Evolutionary conservation across 2,888 invertebrate genomes (phyloP).

Genomic region (Erebia ligea): DNA sequence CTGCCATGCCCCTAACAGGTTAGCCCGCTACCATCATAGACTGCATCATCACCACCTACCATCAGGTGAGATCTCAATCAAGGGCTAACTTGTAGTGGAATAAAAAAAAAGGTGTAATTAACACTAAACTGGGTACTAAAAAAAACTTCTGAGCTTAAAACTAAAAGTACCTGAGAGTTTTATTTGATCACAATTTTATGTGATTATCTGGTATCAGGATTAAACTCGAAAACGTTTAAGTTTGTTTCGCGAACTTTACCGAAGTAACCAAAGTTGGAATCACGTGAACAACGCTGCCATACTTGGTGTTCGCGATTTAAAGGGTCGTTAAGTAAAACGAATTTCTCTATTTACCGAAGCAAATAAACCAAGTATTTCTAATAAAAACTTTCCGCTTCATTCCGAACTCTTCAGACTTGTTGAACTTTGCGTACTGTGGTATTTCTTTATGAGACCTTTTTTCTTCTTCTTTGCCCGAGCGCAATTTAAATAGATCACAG

Average conservation of each 20-base stretch:
- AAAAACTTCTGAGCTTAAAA: too few species aligned
- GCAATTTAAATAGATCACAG: not conserved
- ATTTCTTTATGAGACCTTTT: not conserved
- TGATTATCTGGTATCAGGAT: not conserved
- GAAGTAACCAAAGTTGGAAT: slow-evolving; percentile 15
- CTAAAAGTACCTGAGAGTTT: too few species aligned
- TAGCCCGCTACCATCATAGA: too few species aligned
- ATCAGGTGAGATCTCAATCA: too few species aligned
- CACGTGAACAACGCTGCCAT: slow-evolving; percentile 15
- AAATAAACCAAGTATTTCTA: slow-evolving; percentile 21
- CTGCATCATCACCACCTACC: too few species aligned
- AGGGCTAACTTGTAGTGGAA: too few species aligned
- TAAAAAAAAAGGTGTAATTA: too few species aligned
- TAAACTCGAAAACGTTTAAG: not conserved
- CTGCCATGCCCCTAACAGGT: too few species aligned
- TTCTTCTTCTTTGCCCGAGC: not conserved
- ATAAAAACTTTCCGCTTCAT: slow-evolving; percentile 18
- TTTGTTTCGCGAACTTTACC: slow-evolving; percentile 6
- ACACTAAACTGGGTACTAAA: too few species aligned
- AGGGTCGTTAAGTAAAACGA: slow-evolving; percentile 16
- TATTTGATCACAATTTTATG: not conserved
- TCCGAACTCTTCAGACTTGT: not conserved
- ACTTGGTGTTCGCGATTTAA: slow-evolving; percentile 11
- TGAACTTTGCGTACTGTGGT: not conserved
- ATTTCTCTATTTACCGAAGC: slow-evolving; percentile 17